Base-by-base conservation (phyloP, 2,113 vertebrate genomes). In the Calypte anna region DNA sequence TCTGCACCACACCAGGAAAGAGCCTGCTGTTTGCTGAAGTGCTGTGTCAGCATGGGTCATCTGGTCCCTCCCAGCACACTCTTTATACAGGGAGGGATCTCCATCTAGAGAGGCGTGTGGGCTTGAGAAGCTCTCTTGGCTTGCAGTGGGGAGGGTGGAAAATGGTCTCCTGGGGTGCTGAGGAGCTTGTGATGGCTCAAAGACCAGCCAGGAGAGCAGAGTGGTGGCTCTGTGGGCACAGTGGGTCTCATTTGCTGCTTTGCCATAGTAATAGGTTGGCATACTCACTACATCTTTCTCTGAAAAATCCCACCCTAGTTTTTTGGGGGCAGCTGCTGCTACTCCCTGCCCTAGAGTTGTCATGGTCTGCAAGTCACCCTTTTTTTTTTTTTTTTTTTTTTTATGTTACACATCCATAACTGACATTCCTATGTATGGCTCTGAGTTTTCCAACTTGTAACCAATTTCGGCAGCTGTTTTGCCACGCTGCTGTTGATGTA, bases 1-100 rank as follows among this genome's bases (percentile, higher is more conserved):
- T n/a, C 64, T 30, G 72, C 10, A 7, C 55, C n/a, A 1, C 3
- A 0, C 86, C 59, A 0, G 30, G 8, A 70, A 3, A 17, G 84
- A 78, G 57, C 28, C 24, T 5, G 27, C 3, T 59, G 91, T 87
- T 87, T 87, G 21, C 81, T 14, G 22, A 84, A 30, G 51, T 7
- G 33, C 81, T 36, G 40, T 18, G 79, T 28, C n/a, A 63, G 77
- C 69, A 48, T 48, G 77, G 90, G 13, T 28, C 53, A 46, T 16
- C 4, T 3, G 27, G 9, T 61, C 33, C 80, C 36, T 48, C 59
- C 91, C 64, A 48, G 28, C 6, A 9, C 43, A 0, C 0, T 12
- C 28, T 14, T 11, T 15, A 7, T 6, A 3, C 31, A 16, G 30
- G 9, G 48, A 31, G 40, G 31, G 25, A 21, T 43, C 48, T 67